Conservation (phyloP, 2,113 vertebrate species). For the Charina bottae region DNA sequence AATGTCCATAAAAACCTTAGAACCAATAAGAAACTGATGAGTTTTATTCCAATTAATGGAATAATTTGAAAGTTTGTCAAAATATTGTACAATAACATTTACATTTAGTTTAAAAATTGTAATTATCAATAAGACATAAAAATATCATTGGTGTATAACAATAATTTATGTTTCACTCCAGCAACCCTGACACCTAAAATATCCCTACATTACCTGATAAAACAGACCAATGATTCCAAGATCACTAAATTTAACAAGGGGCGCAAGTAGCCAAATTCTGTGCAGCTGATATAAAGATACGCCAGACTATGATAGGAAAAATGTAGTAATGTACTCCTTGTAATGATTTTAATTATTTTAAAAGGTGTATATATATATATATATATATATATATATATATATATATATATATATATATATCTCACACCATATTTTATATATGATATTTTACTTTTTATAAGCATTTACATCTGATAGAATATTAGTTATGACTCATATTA, state of each 20-base stretch:
- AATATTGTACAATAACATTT: neutral
- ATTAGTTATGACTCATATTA: too few species aligned
- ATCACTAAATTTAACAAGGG: neutral
- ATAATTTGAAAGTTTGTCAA: neutral
- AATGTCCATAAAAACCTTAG: neutral
- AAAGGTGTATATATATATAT: too few species aligned
- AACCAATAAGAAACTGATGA: neutral
- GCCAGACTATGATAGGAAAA: too few species aligned
- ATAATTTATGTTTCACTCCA: neutral
- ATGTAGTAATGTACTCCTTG: too few species aligned
- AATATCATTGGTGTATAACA: neutral
- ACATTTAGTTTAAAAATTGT: neutral
- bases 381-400: too few species aligned
- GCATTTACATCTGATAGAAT: too few species aligned
- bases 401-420: too few species aligned
- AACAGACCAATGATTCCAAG: neutral
- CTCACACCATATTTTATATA: too few species aligned
- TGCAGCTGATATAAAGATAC: too few species aligned
- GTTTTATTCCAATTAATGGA: neutral
- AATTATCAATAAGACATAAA: neutral
- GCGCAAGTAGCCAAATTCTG: too few species aligned
- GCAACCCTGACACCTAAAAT: neutral
- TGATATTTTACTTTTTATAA: too few species aligned
- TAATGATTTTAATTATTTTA: too few species aligned
- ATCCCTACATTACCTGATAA: neutral